Evolutionary conservation across 2,888 invertebrate species (phyloP).

Genomic region (Stegophylla sp.): DNA sequence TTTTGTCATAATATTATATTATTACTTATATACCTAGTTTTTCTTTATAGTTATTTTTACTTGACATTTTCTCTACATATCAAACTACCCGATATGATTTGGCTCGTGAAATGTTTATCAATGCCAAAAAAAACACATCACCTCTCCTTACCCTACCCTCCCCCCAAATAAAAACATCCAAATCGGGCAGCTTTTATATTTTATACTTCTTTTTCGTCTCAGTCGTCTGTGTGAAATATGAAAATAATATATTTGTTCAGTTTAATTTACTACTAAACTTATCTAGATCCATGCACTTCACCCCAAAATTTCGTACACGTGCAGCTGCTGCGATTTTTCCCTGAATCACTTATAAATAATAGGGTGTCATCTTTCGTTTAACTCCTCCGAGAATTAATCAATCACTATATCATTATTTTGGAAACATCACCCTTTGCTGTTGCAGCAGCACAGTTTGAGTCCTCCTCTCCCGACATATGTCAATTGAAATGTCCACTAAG

Average conservation of each 20-base stretch:
- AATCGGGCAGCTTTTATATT: slow-evolving; percentile 6
- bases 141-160: not conserved
- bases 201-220: not conserved
- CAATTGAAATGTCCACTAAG: slow-evolving; percentile 12
- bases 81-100: slow-evolving; percentile 22
- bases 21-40: no score
- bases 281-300: not conserved
- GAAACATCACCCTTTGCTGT: not conserved
- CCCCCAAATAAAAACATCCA: slow-evolving; percentile 1
- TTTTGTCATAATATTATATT: not conserved
- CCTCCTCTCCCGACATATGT: not conserved
- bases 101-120: slow-evolving; percentile 21
- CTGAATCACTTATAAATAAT: not conserved
- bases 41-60: slow-evolving; percentile 34
- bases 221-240: not conserved
- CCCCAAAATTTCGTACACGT: not conserved
- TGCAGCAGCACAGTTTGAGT: not conserved
- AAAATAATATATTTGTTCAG: not conserved
- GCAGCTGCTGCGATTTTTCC: not conserved
- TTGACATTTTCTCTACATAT: slow-evolving; percentile 14
- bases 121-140: slow-evolving; percentile 41
- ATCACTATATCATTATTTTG: slow-evolving; percentile 14
- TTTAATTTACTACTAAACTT: not conserved
- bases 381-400: slow-evolving; percentile 9
- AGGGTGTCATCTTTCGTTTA: not conserved